Conservation (phyloP, 2,113 vertebrate species). For the Geothlypis trichas region DNA sequence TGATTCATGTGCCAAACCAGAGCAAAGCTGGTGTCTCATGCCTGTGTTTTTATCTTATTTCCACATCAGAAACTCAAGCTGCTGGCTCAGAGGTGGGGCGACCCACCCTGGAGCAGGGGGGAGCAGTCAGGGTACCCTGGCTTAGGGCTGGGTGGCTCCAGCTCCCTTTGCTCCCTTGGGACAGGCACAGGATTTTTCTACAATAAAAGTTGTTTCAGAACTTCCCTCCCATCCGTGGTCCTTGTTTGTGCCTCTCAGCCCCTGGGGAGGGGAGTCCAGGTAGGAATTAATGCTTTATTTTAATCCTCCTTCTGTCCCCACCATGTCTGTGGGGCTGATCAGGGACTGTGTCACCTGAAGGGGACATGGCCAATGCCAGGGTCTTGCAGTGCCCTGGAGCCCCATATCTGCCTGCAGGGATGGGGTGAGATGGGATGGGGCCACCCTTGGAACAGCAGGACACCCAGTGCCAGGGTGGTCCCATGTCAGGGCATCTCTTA, state of each 20-base stretch:
- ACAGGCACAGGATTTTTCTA: background rate
- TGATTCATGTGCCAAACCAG: conserved; percentile 8
- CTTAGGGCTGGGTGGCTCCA: background rate
- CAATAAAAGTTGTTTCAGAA: background rate
- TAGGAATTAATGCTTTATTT: background rate
- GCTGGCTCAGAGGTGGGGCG: background rate
- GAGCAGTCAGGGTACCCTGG: background rate
- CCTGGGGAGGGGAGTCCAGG: background rate
- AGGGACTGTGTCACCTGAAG: background rate
- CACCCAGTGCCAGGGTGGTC: background rate
- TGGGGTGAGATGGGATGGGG: background rate
- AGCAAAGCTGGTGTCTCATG: background rate
- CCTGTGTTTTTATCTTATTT: background rate
- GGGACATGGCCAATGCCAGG: background rate
- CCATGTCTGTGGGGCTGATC: rapidly evolving
- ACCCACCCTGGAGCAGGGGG: background rate
- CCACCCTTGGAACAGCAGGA: background rate
- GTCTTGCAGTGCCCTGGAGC: background rate
- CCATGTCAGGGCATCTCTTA: background rate
- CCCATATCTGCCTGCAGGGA: background rate
- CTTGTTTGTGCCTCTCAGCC: background rate
- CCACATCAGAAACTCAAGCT: background rate
- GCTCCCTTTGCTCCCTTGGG: background rate
- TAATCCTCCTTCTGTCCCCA: background rate
- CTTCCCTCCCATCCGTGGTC: background rate